Evolutionary conservation across 2,797 vertebrate genomes (phyloP).

Genomic region (Sitta carolinensis): DNA sequence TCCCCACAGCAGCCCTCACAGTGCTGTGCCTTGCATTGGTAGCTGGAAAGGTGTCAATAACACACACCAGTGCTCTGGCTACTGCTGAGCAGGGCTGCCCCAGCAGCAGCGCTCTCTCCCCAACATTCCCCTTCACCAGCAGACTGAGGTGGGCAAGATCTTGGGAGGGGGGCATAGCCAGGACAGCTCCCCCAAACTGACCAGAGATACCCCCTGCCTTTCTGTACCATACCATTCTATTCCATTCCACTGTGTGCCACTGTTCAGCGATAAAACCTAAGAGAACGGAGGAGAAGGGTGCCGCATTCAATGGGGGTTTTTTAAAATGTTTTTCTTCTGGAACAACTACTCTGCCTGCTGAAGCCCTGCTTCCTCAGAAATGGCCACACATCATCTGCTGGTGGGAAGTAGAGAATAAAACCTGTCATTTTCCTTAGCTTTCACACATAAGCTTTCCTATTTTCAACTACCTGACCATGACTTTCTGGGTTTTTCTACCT

Average conservation of each 20-base stretch:
- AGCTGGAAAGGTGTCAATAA: neutral
- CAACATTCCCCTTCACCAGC: neutral
- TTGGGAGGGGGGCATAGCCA: neutral
- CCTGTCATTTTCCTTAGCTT: neutral
- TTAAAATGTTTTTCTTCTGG: neutral
- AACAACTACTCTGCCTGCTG: neutral
- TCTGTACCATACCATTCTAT: neutral
- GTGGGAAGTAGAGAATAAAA: neutral
- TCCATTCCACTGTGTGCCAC: neutral
- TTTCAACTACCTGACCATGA: neutral
- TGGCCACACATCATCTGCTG: neutral
- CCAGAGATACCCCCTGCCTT: neutral
- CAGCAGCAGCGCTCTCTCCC: neutral
- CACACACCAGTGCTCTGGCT: neutral
- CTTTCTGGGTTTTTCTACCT: neutral
- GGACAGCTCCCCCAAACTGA: neutral
- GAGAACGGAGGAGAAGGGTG: neutral
- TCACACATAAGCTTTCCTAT: neutral
- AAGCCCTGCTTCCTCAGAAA: neutral
- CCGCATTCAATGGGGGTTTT: fast-evolving
- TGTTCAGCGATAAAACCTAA: neutral
- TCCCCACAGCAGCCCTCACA: neutral
- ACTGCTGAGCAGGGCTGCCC: neutral
- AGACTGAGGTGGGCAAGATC: neutral
- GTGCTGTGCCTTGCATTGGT: neutral